Evolutionary conservation across 2,888 invertebrate genomes (phyloP).

Genomic region (Thera britannica): DNA sequence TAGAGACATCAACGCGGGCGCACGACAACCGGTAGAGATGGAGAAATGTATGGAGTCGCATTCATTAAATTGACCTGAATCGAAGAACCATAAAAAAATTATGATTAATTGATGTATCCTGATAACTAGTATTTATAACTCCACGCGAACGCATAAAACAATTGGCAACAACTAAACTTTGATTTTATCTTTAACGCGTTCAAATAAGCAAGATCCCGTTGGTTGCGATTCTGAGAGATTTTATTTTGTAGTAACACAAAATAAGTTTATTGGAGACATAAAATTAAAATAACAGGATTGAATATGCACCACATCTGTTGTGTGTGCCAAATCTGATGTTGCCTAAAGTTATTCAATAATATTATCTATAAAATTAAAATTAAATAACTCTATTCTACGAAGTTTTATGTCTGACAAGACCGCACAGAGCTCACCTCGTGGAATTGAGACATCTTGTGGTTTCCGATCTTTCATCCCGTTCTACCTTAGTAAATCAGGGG

Average conservation of each 20-base stretch:
- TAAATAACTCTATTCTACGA: conserved; percentile 74
- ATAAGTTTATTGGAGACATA: background rate
- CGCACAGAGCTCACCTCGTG: conserved; percentile 81
- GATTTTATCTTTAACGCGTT: too few relatives aligned
- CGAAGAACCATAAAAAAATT: background rate
- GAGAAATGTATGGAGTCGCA: conserved; percentile 35
- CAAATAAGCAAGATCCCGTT: background rate
- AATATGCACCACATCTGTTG: background rate
- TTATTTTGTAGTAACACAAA: background rate
- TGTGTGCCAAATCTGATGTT: background rate
- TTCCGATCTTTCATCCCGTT: conserved; percentile 80
- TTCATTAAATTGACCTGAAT: conserved; percentile 2
- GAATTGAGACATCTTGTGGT: conserved; percentile 85
- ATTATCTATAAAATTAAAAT: conserved; percentile 45
- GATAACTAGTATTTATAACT: background rate
- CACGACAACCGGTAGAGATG: conserved; percentile 48
- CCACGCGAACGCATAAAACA: background rate
- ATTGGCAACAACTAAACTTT: background rate
- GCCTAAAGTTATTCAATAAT: conserved; percentile 17
- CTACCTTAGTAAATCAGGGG: conserved; percentile 55
- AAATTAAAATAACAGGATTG: background rate
- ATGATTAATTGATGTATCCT: background rate
- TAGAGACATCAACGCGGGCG: conserved; percentile 79
- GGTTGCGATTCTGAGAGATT: background rate
- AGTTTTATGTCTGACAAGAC: conserved; percentile 77